Percentiles rank a stretch among this genome's conserved stretches.
Conservation (phyloP, 2,113 vertebrate genomes). For the Pelusios castaneus region DNA sequence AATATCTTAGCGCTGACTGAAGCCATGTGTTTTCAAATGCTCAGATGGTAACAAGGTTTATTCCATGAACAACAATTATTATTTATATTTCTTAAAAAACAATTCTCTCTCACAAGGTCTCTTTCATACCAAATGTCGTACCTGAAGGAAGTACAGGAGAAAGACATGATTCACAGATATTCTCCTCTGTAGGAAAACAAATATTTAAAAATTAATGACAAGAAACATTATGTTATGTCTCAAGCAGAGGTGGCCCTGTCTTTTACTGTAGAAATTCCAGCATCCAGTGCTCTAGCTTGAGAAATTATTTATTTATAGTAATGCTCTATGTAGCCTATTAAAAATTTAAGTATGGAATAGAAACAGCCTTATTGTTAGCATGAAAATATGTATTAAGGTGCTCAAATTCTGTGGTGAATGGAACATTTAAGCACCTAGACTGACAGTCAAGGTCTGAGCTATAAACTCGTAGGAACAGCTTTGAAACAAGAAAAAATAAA, state of each 20-base stretch:
- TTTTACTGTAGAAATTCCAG: not conserved
- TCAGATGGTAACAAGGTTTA: not conserved
- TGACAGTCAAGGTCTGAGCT: not conserved
- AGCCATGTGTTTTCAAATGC: not conserved
- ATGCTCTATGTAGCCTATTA: not conserved
- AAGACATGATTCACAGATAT: slow-evolving; percentile 94
- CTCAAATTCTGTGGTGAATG: not conserved
- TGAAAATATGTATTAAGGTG: not conserved
- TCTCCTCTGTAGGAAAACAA: slow-evolving; percentile 87
- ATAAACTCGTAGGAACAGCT: not conserved
- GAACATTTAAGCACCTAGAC: not conserved
- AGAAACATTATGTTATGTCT: not conserved
- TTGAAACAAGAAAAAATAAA: not conserved
- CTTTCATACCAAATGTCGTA: slow-evolving; percentile 52
- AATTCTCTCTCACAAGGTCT: not conserved
- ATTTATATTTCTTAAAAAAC: not conserved
- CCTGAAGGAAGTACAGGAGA: slow-evolving; percentile 92
- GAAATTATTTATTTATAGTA: not conserved
- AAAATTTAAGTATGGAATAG: not conserved
- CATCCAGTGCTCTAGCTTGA: not conserved
- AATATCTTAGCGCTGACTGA: not conserved
- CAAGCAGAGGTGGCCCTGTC: not conserved
- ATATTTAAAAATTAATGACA: not conserved
- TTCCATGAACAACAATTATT: not conserved
- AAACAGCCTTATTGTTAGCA: not conserved